These are phyloP conservation scores for Cerastis leucographa DNA, from an alignment of 2,888 invertebrate genomes.

Conservation along the genomic window DNA sequence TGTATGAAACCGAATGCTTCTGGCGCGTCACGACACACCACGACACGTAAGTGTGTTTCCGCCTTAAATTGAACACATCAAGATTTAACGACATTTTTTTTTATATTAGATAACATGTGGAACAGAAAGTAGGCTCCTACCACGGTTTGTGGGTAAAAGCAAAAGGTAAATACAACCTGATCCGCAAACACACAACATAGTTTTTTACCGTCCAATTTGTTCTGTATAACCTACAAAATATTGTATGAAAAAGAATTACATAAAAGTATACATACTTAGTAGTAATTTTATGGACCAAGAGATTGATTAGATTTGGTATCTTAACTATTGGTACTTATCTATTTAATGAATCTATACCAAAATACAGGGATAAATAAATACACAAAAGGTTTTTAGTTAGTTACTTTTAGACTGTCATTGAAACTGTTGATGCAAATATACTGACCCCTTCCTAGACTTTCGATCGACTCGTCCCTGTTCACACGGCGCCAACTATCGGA, in stretches of 20 bases:
- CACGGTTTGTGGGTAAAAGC: conserved; percentile 18
- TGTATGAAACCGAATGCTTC: no score
- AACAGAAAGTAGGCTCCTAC: conserved; percentile 5
- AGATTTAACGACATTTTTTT: conserved; percentile 50
- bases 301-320: neutral
- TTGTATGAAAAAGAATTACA: neutral
- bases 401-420: neutral
- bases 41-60: no score
- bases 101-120: conserved; percentile 18
- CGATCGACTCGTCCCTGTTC: neutral
- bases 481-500: neutral
- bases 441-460: conserved; percentile 1
- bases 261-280: conserved; percentile 17
- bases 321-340: neutral
- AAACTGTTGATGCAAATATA: neutral
- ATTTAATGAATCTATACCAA: neutral
- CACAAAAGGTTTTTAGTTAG: neutral
- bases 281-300: neutral
- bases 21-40: no score
- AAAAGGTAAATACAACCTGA: conserved; percentile 5
- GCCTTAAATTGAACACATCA: conserved; percentile 63
- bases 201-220: conserved; percentile 6
- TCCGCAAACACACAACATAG: neutral
- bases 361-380: neutral
- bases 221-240: neutral